Evolutionary conservation across 2,888 invertebrate genomes (phyloP).

Genomic region (Odontocerum albicorne): DNA sequence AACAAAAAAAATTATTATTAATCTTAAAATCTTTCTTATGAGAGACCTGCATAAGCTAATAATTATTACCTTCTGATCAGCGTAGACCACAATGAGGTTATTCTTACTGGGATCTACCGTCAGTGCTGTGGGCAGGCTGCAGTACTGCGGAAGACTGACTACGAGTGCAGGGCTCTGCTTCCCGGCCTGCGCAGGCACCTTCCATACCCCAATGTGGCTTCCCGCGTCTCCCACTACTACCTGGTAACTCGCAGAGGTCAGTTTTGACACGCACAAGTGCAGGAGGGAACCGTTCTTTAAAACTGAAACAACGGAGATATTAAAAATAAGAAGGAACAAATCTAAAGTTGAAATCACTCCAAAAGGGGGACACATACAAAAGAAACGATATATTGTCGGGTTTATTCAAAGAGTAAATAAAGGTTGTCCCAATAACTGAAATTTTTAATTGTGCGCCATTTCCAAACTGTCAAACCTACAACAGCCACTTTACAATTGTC

Average conservation of each 20-base stretch:
- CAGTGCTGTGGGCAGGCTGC: constrained; percentile 71
- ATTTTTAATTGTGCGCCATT: too few species aligned
- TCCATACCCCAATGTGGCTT: constrained; percentile 70
- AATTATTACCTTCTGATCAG: constrained; percentile 76
- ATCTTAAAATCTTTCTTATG: background rate
- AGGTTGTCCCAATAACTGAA: too few species aligned
- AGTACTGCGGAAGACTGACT: constrained; percentile 70
- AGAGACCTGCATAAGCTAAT: background rate
- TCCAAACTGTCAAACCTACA: too few species aligned
- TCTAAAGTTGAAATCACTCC: too few species aligned
- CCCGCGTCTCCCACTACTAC: constrained; percentile 67
- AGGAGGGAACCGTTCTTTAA: constrained; percentile 59
- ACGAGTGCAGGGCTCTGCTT: constrained; percentile 39
- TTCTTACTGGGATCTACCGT: constrained; percentile 62
- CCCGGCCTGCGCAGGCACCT: constrained; percentile 32
- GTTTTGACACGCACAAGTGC: constrained; percentile 45
- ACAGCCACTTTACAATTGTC: too few species aligned
- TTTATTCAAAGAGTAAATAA: too few species aligned
- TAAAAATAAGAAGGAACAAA: too few species aligned
- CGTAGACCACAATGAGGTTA: constrained; percentile 70
- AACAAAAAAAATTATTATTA: too few species aligned
- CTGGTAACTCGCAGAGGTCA: constrained; percentile 55
- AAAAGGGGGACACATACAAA: too few species aligned
- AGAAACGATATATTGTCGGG: too few species aligned
- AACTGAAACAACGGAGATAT: constrained; percentile 54